Base-by-base conservation (phyloP, 2,888 invertebrate genomes). In the Caenorhabditis sulstoni region DNA sequence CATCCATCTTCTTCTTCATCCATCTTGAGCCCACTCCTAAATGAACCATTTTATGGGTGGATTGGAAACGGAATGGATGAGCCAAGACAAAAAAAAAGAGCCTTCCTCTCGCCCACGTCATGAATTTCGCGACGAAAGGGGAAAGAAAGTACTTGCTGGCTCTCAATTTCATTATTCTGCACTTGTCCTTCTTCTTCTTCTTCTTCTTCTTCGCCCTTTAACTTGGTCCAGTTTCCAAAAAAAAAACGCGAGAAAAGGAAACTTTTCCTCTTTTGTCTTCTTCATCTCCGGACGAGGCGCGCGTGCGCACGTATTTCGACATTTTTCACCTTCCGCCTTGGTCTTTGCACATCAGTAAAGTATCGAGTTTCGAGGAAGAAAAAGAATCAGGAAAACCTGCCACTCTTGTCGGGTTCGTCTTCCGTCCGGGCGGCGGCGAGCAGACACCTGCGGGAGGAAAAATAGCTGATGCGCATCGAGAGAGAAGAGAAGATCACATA, bases 341-440 rank as follows among this genome's bases (percentile, higher is more conserved):
- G 64, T 73, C 73, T 73, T 64, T 73, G 73, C 73, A 64, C 73
- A 73, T 65, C 52, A 58, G 73, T 73, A 73, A 65, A 64, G 73
- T 73, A 73, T 73, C 73, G 44, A 73, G 64, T 73, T 73, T 73
- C 73, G 55, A 29, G 11, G 37, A 55, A 53, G 55, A 62, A 47
- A 57, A n/a, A 29, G n/a, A 73, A 64, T 52, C 50, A 58, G 35
- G 61, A 73, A 64, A 65, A 73, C 73, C 73, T 73, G 73, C 73
- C 73, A 73, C 73, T 73, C 64, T 45, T 73, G 49, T 64, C 70
- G 70, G 55, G 68, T 68, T 68, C 68, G 68, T 37, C 39, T 37
- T 61, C 47, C 62, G 53, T 29, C 57, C 22, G 57, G 73, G 53
- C 47, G 65, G 29, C 16, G 23, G 29, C 4, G 50, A 50, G 55